A percentile compares a stretch with the other conserved stretches of the same genome.
Evolutionary conservation across 2,113 vertebrate species (phyloP).

Genomic region (Chlamydotis undulata): DNA sequence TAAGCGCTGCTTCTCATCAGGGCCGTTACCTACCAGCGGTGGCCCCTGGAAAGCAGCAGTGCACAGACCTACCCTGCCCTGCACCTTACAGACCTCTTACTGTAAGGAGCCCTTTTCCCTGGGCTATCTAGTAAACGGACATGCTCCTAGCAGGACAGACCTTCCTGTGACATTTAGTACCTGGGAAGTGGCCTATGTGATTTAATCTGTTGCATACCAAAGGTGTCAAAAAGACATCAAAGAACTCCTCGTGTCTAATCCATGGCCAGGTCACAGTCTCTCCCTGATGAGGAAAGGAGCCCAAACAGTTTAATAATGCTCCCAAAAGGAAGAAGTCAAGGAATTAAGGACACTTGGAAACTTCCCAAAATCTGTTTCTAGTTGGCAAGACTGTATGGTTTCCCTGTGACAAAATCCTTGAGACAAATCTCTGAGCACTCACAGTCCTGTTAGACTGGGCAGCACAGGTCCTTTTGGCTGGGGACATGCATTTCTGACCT

Average conservation of each 20-base stretch:
- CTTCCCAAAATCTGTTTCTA: background rate
- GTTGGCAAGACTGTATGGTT: background rate
- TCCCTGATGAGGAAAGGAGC: background rate
- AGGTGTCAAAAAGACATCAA: conserved; percentile 22
- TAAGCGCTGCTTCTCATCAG: background rate
- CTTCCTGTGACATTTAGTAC: conserved; percentile 4
- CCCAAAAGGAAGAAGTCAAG: background rate
- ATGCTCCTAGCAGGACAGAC: background rate
- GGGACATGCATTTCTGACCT: background rate
- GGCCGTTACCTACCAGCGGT: background rate
- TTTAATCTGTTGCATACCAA: conserved; percentile 27
- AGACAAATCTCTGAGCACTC: background rate
- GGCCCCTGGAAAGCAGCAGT: background rate
- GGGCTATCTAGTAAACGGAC: background rate
- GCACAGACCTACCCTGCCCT: background rate
- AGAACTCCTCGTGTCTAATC: conserved; percentile 21
- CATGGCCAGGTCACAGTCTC: conserved; percentile 10
- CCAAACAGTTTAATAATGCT: background rate
- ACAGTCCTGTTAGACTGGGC: background rate
- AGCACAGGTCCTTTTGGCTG: background rate
- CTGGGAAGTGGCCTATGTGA: conserved; percentile 26
- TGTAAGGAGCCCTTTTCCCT: background rate
- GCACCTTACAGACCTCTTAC: background rate
- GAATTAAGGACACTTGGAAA: conserved; percentile 37
- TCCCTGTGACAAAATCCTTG: background rate